Conservation (phyloP, 2,113 vertebrate species). For the Nestor notabilis region DNA sequence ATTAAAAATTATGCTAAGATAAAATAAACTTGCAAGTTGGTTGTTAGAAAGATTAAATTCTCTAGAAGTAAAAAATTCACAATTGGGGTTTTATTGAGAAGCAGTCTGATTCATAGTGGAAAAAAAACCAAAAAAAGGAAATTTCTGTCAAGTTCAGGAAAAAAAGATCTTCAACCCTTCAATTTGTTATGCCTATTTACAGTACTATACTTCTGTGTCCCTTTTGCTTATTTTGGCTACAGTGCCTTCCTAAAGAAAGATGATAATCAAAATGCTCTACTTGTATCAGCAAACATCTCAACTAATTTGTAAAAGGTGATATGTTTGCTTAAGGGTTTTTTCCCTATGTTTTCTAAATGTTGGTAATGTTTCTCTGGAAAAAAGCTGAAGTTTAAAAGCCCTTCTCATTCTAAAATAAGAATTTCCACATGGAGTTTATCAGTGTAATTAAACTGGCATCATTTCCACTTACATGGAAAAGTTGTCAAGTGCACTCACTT, state of each 20-base stretch:
- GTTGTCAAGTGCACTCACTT: background rate
- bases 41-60: background rate
- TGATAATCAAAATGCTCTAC: background rate
- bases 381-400: background rate
- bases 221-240: background rate
- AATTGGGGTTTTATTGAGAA: background rate
- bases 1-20: background rate
- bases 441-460: background rate
- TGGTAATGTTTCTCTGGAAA: background rate
- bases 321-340: background rate
- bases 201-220: background rate
- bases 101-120: background rate
- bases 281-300: background rate
- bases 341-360: background rate
- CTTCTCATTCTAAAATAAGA: background rate
- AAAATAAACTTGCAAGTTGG: background rate
- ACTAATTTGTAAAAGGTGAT: background rate
- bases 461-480: slow-evolving; percentile 6
- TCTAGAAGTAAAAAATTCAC: background rate
- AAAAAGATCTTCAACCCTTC: fast-evolving
- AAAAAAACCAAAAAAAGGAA: background rate
- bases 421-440: background rate
- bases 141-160: background rate
- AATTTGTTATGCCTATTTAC: background rate
- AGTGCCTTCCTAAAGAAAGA: background rate